Conservation (phyloP, 2,888 invertebrate genomes). For the Arge pagana region DNA sequence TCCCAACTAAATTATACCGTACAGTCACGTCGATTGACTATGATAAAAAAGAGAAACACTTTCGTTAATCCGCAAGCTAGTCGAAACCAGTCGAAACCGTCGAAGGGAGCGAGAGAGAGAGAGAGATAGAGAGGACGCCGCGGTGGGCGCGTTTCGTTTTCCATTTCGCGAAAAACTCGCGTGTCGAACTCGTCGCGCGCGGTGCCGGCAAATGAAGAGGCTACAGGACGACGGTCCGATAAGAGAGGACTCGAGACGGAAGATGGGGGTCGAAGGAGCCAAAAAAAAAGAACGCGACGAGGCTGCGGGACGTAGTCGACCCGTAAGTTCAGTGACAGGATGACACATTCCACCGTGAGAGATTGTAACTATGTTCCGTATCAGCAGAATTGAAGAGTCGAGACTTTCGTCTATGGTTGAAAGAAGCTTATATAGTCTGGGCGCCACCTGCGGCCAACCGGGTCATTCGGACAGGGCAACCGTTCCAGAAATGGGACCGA, state of each 20-base stretch:
- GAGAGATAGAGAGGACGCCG: not conserved
- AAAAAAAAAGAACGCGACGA: conserved; percentile 35
- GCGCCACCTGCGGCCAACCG: conserved; percentile 55
- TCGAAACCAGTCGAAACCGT: no score
- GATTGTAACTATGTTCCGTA: conserved; percentile 47
- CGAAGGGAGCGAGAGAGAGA: not conserved
- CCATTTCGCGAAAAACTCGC: no score
- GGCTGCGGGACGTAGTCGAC: conserved; percentile 42
- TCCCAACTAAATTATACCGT: no score
- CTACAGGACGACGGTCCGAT: no score
- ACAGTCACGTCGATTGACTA: no score
- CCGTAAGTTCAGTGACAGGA: conserved; percentile 54
- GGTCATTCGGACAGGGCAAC: conserved; percentile 20
- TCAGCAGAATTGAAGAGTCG: conserved; percentile 36
- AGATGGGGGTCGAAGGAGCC: conserved; percentile 31
- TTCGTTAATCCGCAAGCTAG: no score
- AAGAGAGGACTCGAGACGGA: no score
- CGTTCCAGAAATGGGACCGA: conserved; percentile 6
- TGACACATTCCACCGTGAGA: conserved; percentile 56
- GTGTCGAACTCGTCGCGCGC: no score
- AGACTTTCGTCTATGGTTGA: not conserved
- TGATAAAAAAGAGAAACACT: no score
- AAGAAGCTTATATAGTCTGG: conserved; percentile 44
- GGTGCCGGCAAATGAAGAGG: no score
- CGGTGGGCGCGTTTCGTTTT: no score